Conservation (phyloP, 64 coral and sea anemone genomes). For the Stichodactyla helianthus region DNA sequence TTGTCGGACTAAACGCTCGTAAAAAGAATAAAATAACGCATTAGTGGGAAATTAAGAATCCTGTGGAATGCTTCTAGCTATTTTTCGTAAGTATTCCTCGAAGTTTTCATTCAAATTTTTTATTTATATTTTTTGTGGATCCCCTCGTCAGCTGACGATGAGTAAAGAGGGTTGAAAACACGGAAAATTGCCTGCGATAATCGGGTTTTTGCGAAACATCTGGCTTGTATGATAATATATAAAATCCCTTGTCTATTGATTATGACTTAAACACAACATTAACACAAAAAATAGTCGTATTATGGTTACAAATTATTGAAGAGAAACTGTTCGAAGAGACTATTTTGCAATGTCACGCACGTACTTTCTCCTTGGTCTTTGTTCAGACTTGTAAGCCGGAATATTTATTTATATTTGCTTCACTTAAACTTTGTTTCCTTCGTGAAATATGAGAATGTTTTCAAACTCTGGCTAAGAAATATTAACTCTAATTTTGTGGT, state of each 20-base stretch:
- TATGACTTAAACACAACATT: background rate
- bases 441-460: background rate
- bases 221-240: background rate
- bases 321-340: background rate
- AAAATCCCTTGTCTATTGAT: background rate
- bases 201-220: background rate
- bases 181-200: background rate
- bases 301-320: background rate
- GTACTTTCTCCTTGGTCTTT: background rate
- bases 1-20: too few species aligned
- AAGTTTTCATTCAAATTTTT: background rate
- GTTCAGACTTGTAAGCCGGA: background rate
- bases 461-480: background rate
- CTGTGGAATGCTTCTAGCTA: background rate
- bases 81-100: conserved; percentile 18
- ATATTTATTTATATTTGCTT: background rate
- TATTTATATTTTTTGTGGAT: background rate
- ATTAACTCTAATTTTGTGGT: conserved; percentile 5
- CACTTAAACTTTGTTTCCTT: background rate
- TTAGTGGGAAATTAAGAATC: background rate
- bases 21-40: background rate
- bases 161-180: background rate
- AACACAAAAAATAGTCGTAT: background rate
- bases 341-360: background rate
- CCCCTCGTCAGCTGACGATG: background rate